These are phyloP conservation scores for Tineola bisselliella DNA, from an alignment of 2,888 invertebrate genomes.

Conservation along the genomic window DNA sequence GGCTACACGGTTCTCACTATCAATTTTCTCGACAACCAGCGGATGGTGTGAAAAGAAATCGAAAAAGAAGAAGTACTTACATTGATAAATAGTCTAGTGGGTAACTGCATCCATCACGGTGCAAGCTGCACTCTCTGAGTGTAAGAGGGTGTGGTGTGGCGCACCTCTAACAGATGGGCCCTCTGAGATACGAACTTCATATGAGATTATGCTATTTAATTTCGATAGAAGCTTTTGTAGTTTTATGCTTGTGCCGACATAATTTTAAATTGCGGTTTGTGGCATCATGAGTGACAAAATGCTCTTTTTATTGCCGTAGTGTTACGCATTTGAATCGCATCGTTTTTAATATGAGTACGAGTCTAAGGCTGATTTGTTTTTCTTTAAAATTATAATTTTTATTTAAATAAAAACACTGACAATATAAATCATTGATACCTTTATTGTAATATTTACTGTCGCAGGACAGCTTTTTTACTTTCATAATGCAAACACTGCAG, in stretches of 20 bases:
- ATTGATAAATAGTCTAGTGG: conserved; percentile 8
- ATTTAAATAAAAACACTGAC: too few species aligned
- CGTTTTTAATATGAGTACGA: too few species aligned
- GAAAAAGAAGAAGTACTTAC: conserved; percentile 8
- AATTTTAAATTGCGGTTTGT: background rate
- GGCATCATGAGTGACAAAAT: too few species aligned
- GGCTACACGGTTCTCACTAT: conserved; percentile 1
- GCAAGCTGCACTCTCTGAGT: conserved; percentile 4
- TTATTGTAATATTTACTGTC: background rate
- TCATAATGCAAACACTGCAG: background rate
- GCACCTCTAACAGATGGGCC: conserved; percentile 5
- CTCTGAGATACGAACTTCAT: background rate
- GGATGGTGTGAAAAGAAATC: background rate
- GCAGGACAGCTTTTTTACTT: background rate
- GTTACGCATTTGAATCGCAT: too few species aligned
- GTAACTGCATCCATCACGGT: conserved; percentile 3
- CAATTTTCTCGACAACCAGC: conserved; percentile 6
- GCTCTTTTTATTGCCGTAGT: too few species aligned
- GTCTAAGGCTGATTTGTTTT: too few species aligned
- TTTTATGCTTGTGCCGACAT: too few species aligned
- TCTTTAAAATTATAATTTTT: too few species aligned
- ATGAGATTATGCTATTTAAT: conserved; percentile 2
- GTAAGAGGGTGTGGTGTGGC: background rate
- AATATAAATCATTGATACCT: background rate
- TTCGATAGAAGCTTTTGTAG: background rate